Conservation (phyloP, 2,797 vertebrate genomes). For the Eospalax fontanierii region DNA sequence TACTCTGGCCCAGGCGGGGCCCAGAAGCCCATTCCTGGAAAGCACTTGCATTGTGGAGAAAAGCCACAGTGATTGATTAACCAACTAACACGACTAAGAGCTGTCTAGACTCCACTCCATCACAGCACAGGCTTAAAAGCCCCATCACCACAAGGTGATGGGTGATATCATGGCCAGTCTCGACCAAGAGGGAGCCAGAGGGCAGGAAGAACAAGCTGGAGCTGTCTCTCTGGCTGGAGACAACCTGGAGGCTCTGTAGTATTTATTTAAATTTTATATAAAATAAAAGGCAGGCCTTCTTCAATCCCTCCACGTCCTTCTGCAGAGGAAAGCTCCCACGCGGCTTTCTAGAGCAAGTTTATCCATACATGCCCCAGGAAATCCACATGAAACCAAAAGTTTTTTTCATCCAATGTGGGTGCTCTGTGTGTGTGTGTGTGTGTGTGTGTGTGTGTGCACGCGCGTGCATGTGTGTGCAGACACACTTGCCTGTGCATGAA, state of each 20-base stretch:
- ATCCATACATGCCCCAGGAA: too few relatives aligned
- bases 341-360: neutral
- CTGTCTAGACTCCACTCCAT: constrained; percentile 31
- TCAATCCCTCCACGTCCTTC: neutral
- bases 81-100: neutral
- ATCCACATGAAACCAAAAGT: neutral
- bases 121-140: constrained; percentile 32
- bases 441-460: too few relatives aligned
- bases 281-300: neutral
- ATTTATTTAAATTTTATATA: neutral
- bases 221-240: neutral
- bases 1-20: neutral
- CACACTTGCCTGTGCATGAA: neutral
- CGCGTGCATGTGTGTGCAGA: neutral
- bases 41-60: constrained; percentile 21
- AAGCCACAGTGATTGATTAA: constrained; percentile 62
- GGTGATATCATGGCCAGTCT: constrained; percentile 12
- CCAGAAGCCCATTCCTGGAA: constrained; percentile 36
- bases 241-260: neutral
- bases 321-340: neutral
- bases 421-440: too few relatives aligned
- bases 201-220: neutral
- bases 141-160: neutral
- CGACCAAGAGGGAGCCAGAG: neutral
- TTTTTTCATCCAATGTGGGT: neutral